Evolutionary conservation across 2,113 vertebrate species (phyloP), one percentile per base, ranked within the genome.

Genomic region (Peucedramus taeniatus): DNA sequence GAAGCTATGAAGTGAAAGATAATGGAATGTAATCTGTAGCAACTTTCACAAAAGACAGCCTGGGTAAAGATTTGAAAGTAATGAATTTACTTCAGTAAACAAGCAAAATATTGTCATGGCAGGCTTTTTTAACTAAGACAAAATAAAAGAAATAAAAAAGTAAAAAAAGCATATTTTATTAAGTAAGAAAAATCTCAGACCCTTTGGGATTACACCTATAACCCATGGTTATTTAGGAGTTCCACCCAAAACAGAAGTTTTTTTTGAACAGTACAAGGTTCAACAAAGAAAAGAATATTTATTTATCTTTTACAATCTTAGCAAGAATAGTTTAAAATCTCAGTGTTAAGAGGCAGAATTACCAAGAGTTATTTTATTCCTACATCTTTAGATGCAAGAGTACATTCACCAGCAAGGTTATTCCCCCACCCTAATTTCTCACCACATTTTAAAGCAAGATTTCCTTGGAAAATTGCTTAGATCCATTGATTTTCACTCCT

Each of bases 291-390:
- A 64, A 2, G 33, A 72, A 51, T 42, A 23, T 45, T 79, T 70
- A 44, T 26, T 76, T 51, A 9, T 70, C 10, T 40, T 85, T 90
- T 40, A 49, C 57, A 76, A 70, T 63, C n/a, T 66, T 59, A 11
- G 7, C 19, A 49, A 9, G 47, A 40, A 28, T 18, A 45, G 4
- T 70, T 93, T 57, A 69, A 85, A 72, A 69, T 69, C 16, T 49
- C 15, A 14, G 0, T 3, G 0, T 3, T 59, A 23, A 68, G 28
- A 42, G 5, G 12, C 6, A 64, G 15, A 61, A 76, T 60, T 76
- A 39, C 18, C 18, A 42, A 76, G 7, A 59, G 3, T 13, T 10
- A 5, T 2, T 79, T 49, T 65, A 61, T 47, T 50, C 14, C 17
- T 12, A 2, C 1, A 1, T 22, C 11, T 39, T 76, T n/a, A 59